Percentiles rank a stretch among this genome's conserved stretches.
Evolutionary conservation across 23 tunicate genomes (phyloP).

Genomic region (Pegea sp.): DNA sequence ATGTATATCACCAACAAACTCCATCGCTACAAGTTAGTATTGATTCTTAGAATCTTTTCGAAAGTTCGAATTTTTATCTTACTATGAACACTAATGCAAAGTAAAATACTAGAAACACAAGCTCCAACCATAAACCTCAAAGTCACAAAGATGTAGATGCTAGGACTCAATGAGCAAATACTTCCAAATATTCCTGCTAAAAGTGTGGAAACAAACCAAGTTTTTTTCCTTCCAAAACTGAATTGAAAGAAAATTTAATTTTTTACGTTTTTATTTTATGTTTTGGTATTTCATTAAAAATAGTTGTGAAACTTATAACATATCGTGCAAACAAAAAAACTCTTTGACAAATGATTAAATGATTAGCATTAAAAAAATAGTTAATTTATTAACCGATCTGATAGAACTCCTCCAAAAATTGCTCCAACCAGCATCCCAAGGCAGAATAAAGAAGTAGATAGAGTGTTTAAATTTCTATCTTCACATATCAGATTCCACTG

Average conservation of each 20-base stretch:
- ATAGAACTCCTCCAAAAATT: conserved; percentile 23
- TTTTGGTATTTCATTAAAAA: neutral
- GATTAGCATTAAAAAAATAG: too few species aligned
- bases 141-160: conserved; percentile 9
- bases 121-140: conserved; percentile 25
- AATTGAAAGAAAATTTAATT: neutral
- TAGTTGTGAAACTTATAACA: too few species aligned
- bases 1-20: conserved; percentile 19
- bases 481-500: conserved; percentile 55
- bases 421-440: conserved; percentile 49
- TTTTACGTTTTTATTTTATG: too few species aligned
- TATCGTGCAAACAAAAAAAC: too few species aligned
- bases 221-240: conserved; percentile 28
- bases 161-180: conserved; percentile 36
- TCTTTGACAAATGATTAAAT: too few species aligned
- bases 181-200: conserved; percentile 13
- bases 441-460: conserved; percentile 37
- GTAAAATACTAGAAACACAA: conserved; percentile 7
- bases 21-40: conserved; percentile 13
- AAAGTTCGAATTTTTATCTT: conserved; percentile 1
- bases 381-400: conserved; percentile 16
- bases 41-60: neutral
- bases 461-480: conserved; percentile 9
- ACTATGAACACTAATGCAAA: conserved; percentile 47
- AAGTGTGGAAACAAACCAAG: conserved; percentile 8